Conservation (phyloP, 1,140 invertebrate species). For the Drosophila grimshawi region DNA sequence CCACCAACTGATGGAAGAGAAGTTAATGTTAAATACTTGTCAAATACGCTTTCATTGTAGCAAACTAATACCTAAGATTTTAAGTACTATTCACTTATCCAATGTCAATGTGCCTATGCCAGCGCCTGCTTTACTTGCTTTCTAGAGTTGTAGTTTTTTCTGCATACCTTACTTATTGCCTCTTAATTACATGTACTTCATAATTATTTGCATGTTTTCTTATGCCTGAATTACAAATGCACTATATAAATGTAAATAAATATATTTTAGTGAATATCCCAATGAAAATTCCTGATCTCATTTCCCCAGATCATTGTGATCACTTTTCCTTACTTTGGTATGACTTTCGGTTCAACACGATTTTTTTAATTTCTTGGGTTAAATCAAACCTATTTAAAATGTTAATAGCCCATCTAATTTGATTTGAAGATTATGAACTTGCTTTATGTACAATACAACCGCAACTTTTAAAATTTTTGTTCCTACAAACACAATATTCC, state of each 20-base stretch:
- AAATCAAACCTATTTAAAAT: not conserved
- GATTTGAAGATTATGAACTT: constrained; percentile 55
- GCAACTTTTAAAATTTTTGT: constrained; percentile 54
- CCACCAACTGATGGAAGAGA: constrained; percentile 31
- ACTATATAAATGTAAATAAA: constrained; percentile 34
- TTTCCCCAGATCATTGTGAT: constrained; percentile 61
- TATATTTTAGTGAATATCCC: constrained; percentile 5
- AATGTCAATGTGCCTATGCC: constrained; percentile 10
- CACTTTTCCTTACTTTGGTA: constrained; percentile 40
- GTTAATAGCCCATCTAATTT: constrained; percentile 45
- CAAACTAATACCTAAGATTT: constrained; percentile 14
- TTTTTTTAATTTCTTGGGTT: constrained; percentile 39
- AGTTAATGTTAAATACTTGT: constrained; percentile 19
- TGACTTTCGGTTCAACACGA: constrained; percentile 34
- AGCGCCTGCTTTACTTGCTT: constrained; percentile 54
- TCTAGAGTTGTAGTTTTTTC: not conserved
- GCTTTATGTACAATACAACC: constrained; percentile 53
- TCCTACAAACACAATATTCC: constrained; percentile 54
- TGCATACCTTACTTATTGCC: constrained; percentile 4
- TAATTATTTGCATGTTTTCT: constrained; percentile 65
- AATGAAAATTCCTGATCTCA: constrained; percentile 47
- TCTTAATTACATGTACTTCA: constrained; percentile 5
- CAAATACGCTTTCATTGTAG: constrained; percentile 30
- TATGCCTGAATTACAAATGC: constrained; percentile 11
- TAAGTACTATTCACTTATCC: constrained; percentile 11